phyloP scores from a whole-genome alignment of 2,888 invertebrate genomes.

The Mystacides longicornis region DNA sequence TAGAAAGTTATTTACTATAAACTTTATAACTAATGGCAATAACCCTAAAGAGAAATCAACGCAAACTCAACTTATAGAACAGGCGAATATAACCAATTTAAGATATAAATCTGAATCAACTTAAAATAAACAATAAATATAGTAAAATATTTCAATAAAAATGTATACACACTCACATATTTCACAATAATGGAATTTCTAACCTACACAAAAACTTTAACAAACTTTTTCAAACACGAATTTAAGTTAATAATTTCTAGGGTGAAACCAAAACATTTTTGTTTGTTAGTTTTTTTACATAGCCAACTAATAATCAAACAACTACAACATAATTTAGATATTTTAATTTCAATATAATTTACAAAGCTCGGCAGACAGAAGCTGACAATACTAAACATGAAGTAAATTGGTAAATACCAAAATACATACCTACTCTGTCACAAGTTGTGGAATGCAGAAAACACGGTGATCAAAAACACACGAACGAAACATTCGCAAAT shows the following conservation, averaged over 20 bases:
- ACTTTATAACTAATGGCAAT: no score
- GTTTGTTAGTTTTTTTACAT: background rate
- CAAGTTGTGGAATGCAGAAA: background rate
- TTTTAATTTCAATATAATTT: background rate
- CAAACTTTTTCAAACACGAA: background rate
- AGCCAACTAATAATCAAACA: background rate
- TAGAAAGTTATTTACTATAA: no score
- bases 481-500: background rate
- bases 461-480: background rate
- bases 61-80: no score
- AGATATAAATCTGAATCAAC: no score
- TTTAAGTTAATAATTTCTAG: no score
- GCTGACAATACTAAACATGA: conserved; percentile 1
- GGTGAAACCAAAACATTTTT: background rate
- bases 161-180: background rate
- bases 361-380: no score
- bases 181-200: background rate
- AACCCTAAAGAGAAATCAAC: no score
- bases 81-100: no score
- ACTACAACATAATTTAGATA: background rate
- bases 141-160: no score
- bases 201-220: background rate
- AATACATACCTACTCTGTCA: no score
- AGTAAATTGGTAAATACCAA: background rate
- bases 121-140: no score